These are phyloP conservation scores for Oscheius sp. DNA, from an alignment of 2,888 invertebrate genomes.

Conservation along the genomic window DNA sequence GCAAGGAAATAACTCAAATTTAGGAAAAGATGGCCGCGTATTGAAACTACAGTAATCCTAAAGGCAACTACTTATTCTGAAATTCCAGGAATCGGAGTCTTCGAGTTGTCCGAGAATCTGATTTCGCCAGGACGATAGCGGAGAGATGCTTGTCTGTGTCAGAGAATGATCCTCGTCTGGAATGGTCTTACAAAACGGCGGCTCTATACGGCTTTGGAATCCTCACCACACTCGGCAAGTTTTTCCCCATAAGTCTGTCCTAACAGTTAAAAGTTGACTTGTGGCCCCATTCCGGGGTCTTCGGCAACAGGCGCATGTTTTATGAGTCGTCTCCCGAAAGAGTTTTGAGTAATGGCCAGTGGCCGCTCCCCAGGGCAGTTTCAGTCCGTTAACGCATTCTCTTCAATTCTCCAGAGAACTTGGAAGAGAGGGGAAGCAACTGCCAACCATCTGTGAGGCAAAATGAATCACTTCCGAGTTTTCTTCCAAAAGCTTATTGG, in stretches of 20 bases:
- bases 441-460: no score
- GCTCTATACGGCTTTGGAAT: conserved; percentile 68
- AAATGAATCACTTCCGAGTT: background rate
- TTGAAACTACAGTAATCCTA: background rate
- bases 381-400: conserved; percentile 31
- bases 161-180: conserved; percentile 45
- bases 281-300: background rate
- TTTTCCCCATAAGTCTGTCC: background rate
- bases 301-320: background rate
- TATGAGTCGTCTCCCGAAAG: background rate
- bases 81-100: conserved; percentile 32
- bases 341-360: conserved; percentile 18
- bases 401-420: conserved; percentile 22
- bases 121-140: conserved; percentile 45
- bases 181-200: conserved; percentile 66
- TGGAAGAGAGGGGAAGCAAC: background rate
- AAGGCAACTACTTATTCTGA: background rate
- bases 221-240: conserved; percentile 64
- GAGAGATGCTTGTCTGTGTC: conserved; percentile 35
- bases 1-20: no score
- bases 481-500: background rate
- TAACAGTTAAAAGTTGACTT: background rate
- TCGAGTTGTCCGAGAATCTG: conserved; percentile 37
- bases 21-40: no score
- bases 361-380: conserved; percentile 4